Conservation (phyloP, 2,888 invertebrate genomes). For the Actias luna region DNA sequence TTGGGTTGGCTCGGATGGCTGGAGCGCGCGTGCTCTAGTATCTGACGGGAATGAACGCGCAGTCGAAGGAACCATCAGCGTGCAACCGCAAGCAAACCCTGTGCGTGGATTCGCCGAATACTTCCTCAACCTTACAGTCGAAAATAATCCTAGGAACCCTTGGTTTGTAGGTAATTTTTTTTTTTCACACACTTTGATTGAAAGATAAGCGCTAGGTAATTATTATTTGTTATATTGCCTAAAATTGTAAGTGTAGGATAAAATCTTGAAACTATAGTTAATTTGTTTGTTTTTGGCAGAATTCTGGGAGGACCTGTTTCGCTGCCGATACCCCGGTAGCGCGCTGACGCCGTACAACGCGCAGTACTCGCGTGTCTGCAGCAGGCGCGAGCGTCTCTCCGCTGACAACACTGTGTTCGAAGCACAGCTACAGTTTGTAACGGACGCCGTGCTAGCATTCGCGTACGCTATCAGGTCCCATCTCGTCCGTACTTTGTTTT, state of each 20-base stretch:
- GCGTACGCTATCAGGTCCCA: conserved; percentile 90
- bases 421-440: conserved; percentile 96
- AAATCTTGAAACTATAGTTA: background rate
- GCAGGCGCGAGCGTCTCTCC: conserved; percentile 89
- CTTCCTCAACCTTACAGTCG: conserved; percentile 91
- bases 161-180: conserved; percentile 96
- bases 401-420: conserved; percentile 91
- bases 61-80: conserved; percentile 89
- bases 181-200: no score
- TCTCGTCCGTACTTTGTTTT: background rate
- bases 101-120: conserved; percentile 93
- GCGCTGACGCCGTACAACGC: conserved; percentile 90
- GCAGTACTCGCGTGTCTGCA: conserved; percentile 86
- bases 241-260: background rate
- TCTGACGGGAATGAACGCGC: conserved; percentile 93
- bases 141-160: conserved; percentile 94
- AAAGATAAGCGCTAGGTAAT: background rate
- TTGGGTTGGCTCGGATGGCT: conserved; percentile 98
- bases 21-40: conserved; percentile 94
- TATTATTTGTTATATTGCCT: background rate
- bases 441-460: conserved; percentile 97
- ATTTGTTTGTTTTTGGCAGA: conserved; percentile 76
- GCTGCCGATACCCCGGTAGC: conserved; percentile 91
- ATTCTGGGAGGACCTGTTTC: conserved; percentile 97
- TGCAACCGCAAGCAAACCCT: conserved; percentile 95